Evolutionary conservation across 2,888 invertebrate genomes (phyloP), one percentile per base, ranked within the genome.

Genomic region (Stegophylla sp.): DNA sequence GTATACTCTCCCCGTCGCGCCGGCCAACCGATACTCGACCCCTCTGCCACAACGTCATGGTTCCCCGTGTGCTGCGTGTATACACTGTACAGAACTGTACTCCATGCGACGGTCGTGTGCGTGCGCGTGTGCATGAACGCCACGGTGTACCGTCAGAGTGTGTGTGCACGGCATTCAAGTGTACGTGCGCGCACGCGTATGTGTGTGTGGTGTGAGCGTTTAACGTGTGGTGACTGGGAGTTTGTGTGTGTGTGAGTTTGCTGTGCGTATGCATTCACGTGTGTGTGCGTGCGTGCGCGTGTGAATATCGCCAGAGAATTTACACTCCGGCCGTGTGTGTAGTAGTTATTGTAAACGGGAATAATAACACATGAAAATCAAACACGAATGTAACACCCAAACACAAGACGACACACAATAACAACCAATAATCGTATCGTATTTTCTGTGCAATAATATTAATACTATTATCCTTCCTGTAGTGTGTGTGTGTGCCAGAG

Each of bases 121-220:
- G 74, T 48, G 74, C 48, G 61, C 17, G 48, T n/a, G 64, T 53
- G 48, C 26, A 41, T 66, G 63, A 26, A 53, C 51, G 45, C 10
- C 63, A 28, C 45, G 34, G 15, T n/a, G 67, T 23, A 67, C 67
- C n/a, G 61, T 43, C 56, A 73, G 66, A n/a, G 63, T 9, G 74
- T 48, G 74, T 13, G 48, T n/a, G 74, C 26, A 23, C 15, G 45
- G n/a, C n/a, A n/a, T n/a, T n/a, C n/a, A n/a, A 13, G 75, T 10
- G 56, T 4, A 5, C 5, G 43, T 43, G 17, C 17, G 63, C 34
- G 63, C 17, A 34, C 26, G 17, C 17, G 63, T 48, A 17, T 48
- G 26, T 23, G 67, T 67, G 23, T 15, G 43, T 45, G 9, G 20
- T 13, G 43, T 5, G 45, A 45, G 23, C 59, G 59, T 34, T 5